Conservation (phyloP, 2,797 vertebrate genomes). For the Bradypodion ventrale region DNA sequence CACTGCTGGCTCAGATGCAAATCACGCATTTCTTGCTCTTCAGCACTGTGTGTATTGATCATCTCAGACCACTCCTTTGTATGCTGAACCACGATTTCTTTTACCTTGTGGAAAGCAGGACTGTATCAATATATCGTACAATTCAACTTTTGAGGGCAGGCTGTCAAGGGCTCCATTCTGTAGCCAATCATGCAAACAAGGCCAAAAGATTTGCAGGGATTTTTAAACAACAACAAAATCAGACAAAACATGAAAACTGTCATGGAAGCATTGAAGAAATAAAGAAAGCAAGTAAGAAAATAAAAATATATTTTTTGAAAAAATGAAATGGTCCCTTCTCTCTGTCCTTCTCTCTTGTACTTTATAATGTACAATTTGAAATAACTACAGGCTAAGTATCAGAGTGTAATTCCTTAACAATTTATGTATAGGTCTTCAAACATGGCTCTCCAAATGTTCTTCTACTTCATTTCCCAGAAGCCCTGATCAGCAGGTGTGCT, state of each 20-base stretch:
- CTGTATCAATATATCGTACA: neutral
- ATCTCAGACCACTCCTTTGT: conserved; percentile 98
- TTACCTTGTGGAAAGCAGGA: conserved; percentile 80
- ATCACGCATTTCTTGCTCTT: conserved; percentile 93
- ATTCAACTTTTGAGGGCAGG: neutral
- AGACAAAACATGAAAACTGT: neutral
- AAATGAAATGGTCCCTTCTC: too few relatives aligned
- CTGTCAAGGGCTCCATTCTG: too few relatives aligned
- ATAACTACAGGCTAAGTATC: too few relatives aligned
- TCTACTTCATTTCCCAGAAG: neutral
- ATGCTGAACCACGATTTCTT: conserved; percentile 95
- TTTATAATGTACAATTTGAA: neutral
- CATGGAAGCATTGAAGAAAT: neutral
- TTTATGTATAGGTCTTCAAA: neutral
- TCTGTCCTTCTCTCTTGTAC: neutral
- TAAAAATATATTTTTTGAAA: neutral
- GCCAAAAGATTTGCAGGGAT: neutral
- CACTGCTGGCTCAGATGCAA: conserved; percentile 93
- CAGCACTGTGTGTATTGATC: conserved; percentile 88
- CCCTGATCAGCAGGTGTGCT: too few relatives aligned
- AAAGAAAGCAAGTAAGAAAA: neutral
- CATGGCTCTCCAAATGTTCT: too few relatives aligned
- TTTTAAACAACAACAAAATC: neutral
- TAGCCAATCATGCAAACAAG: neutral
- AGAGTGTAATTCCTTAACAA: neutral